Evolutionary conservation across 1,140 invertebrate genomes (phyloP).

Genomic region (Drosophila ohnishii): DNA sequence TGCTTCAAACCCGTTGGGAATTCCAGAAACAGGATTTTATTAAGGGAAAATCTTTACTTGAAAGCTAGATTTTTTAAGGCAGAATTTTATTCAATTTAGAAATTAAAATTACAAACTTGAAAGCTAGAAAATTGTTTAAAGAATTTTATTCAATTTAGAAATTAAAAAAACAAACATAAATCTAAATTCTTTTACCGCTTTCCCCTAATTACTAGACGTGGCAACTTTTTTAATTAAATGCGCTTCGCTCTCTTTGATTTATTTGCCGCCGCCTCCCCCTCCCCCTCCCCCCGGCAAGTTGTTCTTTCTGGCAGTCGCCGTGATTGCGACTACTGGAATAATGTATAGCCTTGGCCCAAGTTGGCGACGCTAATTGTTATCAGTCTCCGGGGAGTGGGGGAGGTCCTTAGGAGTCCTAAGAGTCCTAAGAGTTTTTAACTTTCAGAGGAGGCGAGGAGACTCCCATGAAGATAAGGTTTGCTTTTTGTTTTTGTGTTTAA

Average conservation of each 20-base stretch:
- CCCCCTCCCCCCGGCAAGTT: background rate
- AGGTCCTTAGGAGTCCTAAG: background rate
- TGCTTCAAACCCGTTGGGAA: background rate
- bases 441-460: background rate
- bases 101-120: background rate
- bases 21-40: background rate
- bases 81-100: no score
- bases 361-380: constrained; percentile 16
- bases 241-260: constrained; percentile 8
- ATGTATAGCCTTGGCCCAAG: constrained; percentile 1
- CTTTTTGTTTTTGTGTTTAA: background rate
- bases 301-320: background rate
- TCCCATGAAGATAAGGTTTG: background rate
- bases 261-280: background rate
- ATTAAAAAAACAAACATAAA: background rate
- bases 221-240: constrained; percentile 17
- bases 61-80: no score
- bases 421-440: background rate
- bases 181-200: background rate
- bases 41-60: background rate
- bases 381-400: background rate
- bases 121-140: no score
- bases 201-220: constrained; percentile 3
- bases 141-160: no score
- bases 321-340: constrained; percentile 5